phyloP scores from a whole-genome alignment of 1,140 invertebrate genomes.

The Tyrophagus putrescentiae region DNA sequence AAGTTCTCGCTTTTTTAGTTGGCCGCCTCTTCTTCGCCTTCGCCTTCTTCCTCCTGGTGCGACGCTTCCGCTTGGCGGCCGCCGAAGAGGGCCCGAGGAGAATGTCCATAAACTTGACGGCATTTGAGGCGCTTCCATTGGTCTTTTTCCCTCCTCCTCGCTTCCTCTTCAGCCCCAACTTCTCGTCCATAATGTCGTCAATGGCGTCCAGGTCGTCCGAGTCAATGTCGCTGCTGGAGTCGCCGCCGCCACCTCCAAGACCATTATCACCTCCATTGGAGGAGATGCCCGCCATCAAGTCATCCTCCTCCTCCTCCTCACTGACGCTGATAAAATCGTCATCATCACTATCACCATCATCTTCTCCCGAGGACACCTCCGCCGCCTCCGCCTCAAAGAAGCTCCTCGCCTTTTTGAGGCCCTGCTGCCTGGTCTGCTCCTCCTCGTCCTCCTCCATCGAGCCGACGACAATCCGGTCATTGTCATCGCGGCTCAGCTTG shows the following conservation, averaged over 20 bases:
- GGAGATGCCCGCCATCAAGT: too few species aligned
- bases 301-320: slow-evolving; percentile 12
- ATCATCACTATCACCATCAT: slow-evolving; percentile 1
- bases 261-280: slow-evolving; percentile 1
- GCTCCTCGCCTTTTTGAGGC: neutral
- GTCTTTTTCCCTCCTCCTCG: neutral
- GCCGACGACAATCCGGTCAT: slow-evolving; percentile 10
- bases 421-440: neutral
- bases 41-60: neutral
- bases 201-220: slow-evolving; percentile 36
- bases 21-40: neutral
- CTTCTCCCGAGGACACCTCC: neutral
- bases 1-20: too few species aligned
- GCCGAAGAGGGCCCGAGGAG: slow-evolving; percentile 3
- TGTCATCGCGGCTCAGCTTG: slow-evolving; percentile 12
- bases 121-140: neutral
- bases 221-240: slow-evolving; percentile 27
- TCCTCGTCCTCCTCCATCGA: neutral
- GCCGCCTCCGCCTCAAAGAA: neutral
- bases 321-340: slow-evolving; percentile 14
- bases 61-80: neutral
- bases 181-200: slow-evolving; percentile 22
- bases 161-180: neutral
- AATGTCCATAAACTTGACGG: slow-evolving; percentile 14
- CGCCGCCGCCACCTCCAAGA: neutral